These are phyloP conservation scores for Drosophila meridionalis DNA, from an alignment of 2,888 invertebrate genomes.

Conservation along the genomic window DNA sequence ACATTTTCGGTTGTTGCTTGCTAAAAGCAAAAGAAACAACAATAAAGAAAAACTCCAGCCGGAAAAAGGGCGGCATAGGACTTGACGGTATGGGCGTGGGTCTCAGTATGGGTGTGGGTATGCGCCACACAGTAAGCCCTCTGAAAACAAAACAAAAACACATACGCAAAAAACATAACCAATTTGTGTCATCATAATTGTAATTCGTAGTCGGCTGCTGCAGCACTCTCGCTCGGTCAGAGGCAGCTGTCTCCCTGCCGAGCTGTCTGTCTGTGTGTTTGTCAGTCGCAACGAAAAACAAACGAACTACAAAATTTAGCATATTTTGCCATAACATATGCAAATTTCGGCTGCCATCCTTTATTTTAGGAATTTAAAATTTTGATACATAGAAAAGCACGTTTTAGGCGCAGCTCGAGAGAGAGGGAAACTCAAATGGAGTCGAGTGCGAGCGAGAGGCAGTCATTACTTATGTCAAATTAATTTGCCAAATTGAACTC, in stretches of 20 bases:
- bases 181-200: slow-evolving; percentile 82
- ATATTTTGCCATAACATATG: slow-evolving; percentile 53
- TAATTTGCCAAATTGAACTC: slow-evolving; percentile 69
- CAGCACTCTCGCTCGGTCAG: slow-evolving; percentile 28
- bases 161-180: slow-evolving; percentile 73
- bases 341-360: slow-evolving; percentile 41
- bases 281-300: slow-evolving; percentile 19
- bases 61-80: slow-evolving; percentile 20
- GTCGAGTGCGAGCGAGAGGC: not conserved
- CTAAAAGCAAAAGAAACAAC: slow-evolving; percentile 22
- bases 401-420: not conserved
- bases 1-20: slow-evolving; percentile 55
- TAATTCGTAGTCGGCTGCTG: slow-evolving; percentile 62
- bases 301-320: slow-evolving; percentile 49
- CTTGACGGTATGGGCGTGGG: not conserved
- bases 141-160: slow-evolving; percentile 56
- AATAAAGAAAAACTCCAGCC: slow-evolving; percentile 33
- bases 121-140: slow-evolving; percentile 3
- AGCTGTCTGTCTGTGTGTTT: not conserved
- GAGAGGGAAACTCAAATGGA: not conserved
- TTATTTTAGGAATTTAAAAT: slow-evolving; percentile 30
- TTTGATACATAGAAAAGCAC: slow-evolving; percentile 3
- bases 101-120: too few relatives aligned
- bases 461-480: slow-evolving; percentile 50
- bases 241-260: slow-evolving; percentile 23